Conservation (phyloP, 2,888 invertebrate species). For the Aleiodes leptofemur region DNA sequence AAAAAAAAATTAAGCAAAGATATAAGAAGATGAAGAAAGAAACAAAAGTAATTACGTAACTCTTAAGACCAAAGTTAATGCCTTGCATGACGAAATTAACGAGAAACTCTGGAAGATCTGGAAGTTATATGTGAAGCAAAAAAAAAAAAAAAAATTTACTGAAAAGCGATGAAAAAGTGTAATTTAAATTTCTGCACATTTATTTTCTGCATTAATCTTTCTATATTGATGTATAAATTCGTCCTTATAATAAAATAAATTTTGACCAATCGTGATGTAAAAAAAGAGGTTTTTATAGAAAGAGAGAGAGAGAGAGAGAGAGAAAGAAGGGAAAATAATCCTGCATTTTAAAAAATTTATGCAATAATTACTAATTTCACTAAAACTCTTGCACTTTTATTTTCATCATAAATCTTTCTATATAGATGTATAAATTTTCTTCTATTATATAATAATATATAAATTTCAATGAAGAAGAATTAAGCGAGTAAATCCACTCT, state of each 20-base stretch:
- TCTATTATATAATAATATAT: neutral
- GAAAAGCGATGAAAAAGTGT: neutral
- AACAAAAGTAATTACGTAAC: neutral
- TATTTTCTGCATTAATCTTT: conserved; percentile 27
- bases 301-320: too few relatives aligned
- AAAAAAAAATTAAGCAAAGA: neutral
- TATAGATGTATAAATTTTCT: neutral
- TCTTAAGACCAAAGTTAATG: neutral
- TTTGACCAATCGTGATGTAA: conserved; percentile 12
- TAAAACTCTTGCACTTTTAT: too few relatives aligned
- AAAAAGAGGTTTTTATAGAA: too few relatives aligned
- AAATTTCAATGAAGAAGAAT: neutral
- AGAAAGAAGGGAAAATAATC: too few relatives aligned
- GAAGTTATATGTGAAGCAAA: neutral
- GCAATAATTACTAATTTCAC: too few relatives aligned
- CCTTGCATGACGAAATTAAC: conserved; percentile 20
- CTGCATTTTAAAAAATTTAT: too few relatives aligned
- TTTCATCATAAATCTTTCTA: too few relatives aligned
- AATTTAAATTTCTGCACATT: conserved; percentile 22
- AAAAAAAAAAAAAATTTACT: too few relatives aligned
- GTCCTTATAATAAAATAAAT: conserved; percentile 33
- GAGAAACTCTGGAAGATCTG: neutral
- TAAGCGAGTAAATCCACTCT: conserved; percentile 14
- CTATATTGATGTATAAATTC: conserved; percentile 33
- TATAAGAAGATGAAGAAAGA: neutral